Base-by-base conservation (phyloP, 2,797 vertebrate species). In the Cuculus canorus region DNA sequence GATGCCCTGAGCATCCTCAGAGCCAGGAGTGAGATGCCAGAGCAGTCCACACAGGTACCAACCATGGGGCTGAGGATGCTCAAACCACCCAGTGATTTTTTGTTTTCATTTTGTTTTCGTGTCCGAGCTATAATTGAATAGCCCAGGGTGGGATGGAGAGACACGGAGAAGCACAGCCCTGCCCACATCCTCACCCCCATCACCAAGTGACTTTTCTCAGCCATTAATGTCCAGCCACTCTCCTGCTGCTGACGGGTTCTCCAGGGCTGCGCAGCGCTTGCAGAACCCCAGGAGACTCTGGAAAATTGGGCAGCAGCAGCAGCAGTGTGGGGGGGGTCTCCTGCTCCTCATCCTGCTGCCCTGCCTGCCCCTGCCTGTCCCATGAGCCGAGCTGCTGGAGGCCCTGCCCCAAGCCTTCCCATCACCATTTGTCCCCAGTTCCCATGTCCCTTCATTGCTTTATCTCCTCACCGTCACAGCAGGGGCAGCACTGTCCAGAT, bases 391-490 rank as follows among this genome's bases (percentile, higher is more conserved):
- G 81, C 39, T 27, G 70, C 69, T 68, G 6, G 32, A 60, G 8
- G 45, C 48, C 5, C 71, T 68, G 54, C 23, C 54, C 64, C 50
- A 37, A 24, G 33, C 19, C 23, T 21, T 3, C 18, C 80, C 4
- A 1, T 7, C 39, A 4, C 5, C 10, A 16, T 61, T 41, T 6
- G 2, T 37, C 43, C 69, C 52, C 1, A 2, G 6, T 33, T 65
- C 54, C 19, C 2, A 0, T 5, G 48, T 10, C 43, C n/a, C 28
- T 45, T 43, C 60, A 33, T 50, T 1, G 0, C 68, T 28, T n/a
- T 5, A 5, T 5, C 65, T 11, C 43, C 70, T 66, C 13, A 0
- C 5, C 0, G n/a, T n/a, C n/a, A n/a, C n/a, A n/a, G n/a, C n/a
- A n/a, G n/a, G n/a, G n/a, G n/a, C n/a, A n/a, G n/a, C n/a, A n/a